phyloP scores from a whole-genome alignment of 1,140 invertebrate species.

The Branchinecta lindahli region DNA sequence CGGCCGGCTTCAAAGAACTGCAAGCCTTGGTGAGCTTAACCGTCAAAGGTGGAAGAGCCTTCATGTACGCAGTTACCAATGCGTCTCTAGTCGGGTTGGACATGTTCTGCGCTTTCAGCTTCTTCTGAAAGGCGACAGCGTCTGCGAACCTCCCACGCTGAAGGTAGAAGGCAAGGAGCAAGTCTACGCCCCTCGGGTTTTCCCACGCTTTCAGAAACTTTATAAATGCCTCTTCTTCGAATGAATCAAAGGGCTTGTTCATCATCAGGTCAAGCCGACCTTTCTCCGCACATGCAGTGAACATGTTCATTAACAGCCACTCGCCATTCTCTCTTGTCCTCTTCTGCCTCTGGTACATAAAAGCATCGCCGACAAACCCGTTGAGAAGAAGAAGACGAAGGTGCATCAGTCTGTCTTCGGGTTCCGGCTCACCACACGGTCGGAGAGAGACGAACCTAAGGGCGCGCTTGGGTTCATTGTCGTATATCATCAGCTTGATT shows the following conservation, averaged over 20 bases:
- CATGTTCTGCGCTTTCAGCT: not conserved
- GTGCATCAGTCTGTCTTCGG: not conserved
- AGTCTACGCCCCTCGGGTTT: not conserved
- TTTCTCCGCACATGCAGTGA: not conserved
- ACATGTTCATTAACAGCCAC: not conserved
- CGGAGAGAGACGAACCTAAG: not conserved
- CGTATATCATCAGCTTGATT: not conserved
- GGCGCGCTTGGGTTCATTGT: constrained; percentile 1
- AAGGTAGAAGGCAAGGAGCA: not conserved
- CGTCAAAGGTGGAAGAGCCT: not conserved
- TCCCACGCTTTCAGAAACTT: not conserved
- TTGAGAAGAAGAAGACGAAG: constrained; percentile 6
- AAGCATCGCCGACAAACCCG: not conserved
- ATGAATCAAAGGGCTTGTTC: not conserved
- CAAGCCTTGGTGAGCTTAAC: not conserved
- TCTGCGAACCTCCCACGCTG: not conserved
- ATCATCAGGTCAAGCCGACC: not conserved
- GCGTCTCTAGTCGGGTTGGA: not conserved
- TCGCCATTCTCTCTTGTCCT: not conserved
- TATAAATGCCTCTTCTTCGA: not conserved
- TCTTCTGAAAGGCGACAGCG: not conserved
- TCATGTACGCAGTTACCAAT: not conserved
- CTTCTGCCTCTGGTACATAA: not conserved
- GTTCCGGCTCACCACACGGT: not conserved
- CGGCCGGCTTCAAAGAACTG: not conserved